These are phyloP conservation scores for Lasiommata megera DNA, from an alignment of 2,888 invertebrate species.

Conservation along the genomic window DNA sequence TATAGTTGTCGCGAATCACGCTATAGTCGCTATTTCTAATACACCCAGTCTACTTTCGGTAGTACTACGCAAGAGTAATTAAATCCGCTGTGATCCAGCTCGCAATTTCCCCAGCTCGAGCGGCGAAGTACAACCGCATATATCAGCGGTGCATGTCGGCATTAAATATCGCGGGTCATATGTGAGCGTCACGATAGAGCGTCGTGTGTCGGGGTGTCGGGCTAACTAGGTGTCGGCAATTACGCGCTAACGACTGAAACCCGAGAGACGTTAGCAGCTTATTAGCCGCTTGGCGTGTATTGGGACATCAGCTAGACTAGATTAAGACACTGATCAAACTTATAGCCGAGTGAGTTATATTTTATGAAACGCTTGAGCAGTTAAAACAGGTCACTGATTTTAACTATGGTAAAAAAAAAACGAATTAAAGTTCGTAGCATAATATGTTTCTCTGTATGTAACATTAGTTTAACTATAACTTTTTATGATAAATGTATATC, in stretches of 20 bases:
- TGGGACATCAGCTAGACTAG: neutral
- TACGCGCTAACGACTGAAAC: constrained; percentile 74
- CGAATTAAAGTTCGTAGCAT: too few relatives aligned
- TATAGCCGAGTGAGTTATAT: neutral
- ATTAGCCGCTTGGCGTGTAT: constrained; percentile 50
- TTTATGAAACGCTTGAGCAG: too few relatives aligned
- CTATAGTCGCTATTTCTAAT: neutral
- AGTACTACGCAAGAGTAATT: neutral
- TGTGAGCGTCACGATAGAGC: constrained; percentile 63
- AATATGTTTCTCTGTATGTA: too few relatives aligned
- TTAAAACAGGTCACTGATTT: too few relatives aligned
- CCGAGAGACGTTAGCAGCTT: constrained; percentile 57
- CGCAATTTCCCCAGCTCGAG: constrained; percentile 2
- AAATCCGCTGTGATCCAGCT: neutral
- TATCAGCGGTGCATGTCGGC: constrained; percentile 26
- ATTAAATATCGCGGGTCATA: constrained; percentile 51
- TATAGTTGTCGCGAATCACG: neutral
- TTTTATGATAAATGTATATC: too few relatives aligned
- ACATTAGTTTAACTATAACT: too few relatives aligned
- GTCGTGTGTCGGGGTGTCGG: constrained; percentile 47
- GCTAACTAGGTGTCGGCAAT: constrained; percentile 76
- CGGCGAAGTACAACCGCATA: constrained; percentile 23
- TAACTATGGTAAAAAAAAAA: too few relatives aligned
- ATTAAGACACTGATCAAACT: neutral
- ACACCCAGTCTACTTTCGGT: neutral